phyloP scores from a whole-genome alignment of 1,140 invertebrate species.

The Adoxophyes honmai region DNA sequence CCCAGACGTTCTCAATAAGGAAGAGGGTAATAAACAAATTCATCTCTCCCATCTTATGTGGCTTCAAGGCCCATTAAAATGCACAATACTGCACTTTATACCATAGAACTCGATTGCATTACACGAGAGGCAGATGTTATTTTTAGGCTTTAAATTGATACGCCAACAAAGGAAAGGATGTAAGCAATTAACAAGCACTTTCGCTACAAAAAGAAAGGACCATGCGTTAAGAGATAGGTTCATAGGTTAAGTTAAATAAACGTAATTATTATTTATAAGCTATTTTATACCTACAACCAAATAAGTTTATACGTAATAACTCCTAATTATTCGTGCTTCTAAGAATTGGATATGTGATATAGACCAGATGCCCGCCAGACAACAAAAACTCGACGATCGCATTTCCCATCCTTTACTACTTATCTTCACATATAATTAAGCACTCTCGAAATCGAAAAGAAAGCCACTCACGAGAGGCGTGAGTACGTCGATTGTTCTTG shows the following conservation, averaged over 20 bases:
- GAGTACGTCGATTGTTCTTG: constrained; percentile 67
- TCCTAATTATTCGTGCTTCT: constrained; percentile 22
- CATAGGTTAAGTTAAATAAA: too few species aligned
- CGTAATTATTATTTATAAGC: too few species aligned
- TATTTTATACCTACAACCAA: too few species aligned
- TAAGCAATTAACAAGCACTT: constrained; percentile 68
- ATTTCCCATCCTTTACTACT: constrained; percentile 35
- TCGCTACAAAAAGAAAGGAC: constrained; percentile 28
- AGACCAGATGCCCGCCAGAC: constrained; percentile 28
- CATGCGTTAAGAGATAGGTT: background rate
- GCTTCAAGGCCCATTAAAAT: constrained; percentile 69
- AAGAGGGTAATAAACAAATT: constrained; percentile 77
- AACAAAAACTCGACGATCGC: constrained; percentile 41
- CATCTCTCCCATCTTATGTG: constrained; percentile 73
- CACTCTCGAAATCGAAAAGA: constrained; percentile 55
- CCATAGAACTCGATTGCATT: constrained; percentile 41
- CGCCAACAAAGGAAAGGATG: constrained; percentile 71
- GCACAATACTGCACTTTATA: constrained; percentile 74
- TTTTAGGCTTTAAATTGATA: constrained; percentile 70
- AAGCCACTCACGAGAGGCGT: constrained; percentile 62
- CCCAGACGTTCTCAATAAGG: constrained; percentile 75
- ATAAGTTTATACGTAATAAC: constrained; percentile 16
- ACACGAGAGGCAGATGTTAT: constrained; percentile 61
- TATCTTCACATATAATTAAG: constrained; percentile 58
- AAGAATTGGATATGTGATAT: constrained; percentile 20